phyloP scores from a whole-genome alignment of 2,113 vertebrate genomes.

The Tringa solitaria region DNA sequence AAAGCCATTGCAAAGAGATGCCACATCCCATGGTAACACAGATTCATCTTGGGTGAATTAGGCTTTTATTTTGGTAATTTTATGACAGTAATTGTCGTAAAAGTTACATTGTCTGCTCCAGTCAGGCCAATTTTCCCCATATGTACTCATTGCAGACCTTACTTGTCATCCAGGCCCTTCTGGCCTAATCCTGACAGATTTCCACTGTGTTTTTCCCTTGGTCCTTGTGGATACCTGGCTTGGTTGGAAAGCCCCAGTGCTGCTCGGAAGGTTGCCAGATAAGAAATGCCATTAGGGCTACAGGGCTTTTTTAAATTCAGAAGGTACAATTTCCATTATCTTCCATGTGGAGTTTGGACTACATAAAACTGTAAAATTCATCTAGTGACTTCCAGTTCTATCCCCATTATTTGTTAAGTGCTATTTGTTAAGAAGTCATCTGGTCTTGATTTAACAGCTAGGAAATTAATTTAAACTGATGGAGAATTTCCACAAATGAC shows the following conservation, averaged over 20 bases:
- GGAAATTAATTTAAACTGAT: neutral
- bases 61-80: neutral
- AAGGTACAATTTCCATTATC: neutral
- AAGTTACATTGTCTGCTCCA: neutral
- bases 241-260: neutral
- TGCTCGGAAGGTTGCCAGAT: neutral
- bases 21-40: neutral
- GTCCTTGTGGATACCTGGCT: neutral
- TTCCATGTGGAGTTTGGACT: neutral
- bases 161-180: neutral
- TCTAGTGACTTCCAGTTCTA: neutral
- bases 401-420: neutral
- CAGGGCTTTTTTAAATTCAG: neutral
- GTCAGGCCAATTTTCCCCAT: neutral
- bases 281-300: neutral
- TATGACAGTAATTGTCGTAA: neutral
- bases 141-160: fast-evolving
- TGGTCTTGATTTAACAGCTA: neutral
- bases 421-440: neutral
- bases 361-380: neutral
- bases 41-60: neutral
- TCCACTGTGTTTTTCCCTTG: neutral
- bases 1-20: neutral
- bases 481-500: slow-evolving; percentile 9
- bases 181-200: neutral